Evolutionary conservation across 2,888 invertebrate genomes (phyloP).

Genomic region (Nomada ruficornis): DNA sequence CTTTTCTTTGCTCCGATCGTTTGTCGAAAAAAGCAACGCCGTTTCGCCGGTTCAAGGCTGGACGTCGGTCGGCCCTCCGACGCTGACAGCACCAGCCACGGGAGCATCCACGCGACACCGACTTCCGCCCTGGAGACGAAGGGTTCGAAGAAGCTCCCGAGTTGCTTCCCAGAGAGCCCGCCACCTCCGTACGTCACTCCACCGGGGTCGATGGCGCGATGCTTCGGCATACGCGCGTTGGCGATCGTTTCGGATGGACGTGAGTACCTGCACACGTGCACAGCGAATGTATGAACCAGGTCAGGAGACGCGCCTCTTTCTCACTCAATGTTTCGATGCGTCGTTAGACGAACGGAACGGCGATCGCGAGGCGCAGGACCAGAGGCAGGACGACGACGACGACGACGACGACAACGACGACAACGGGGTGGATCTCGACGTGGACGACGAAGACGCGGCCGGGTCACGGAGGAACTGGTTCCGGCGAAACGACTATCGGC

Average conservation of each 20-base stretch:
- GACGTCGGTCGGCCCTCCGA: constrained; percentile 66
- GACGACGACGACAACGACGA: not conserved
- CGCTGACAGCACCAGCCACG: constrained; percentile 64
- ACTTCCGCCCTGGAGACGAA: not conserved
- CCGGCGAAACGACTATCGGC: constrained; percentile 46
- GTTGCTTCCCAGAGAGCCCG: constrained; percentile 78
- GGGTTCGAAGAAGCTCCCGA: not conserved
- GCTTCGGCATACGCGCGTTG: constrained; percentile 40
- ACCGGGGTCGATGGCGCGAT: constrained; percentile 73
- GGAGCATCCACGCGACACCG: constrained; percentile 59
- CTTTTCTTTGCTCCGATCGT: not conserved
- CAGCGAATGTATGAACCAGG: no score
- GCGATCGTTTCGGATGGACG: not conserved
- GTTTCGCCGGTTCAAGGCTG: constrained; percentile 51
- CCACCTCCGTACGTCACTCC: constrained; percentile 82
- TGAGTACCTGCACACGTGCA: not conserved
- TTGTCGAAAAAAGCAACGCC: not conserved
- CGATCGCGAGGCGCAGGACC: not conserved
- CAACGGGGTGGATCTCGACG: not conserved
- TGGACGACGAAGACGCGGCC: not conserved
- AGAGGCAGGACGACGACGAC: not conserved
- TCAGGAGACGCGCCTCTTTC: not conserved
- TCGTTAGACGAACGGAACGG: constrained; percentile 3
- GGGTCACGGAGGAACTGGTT: constrained; percentile 64
- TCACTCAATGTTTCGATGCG: not conserved